These are phyloP conservation scores for Psephotus haematonotus DNA, from an alignment of 2,113 vertebrate species.

Conservation along the genomic window DNA sequence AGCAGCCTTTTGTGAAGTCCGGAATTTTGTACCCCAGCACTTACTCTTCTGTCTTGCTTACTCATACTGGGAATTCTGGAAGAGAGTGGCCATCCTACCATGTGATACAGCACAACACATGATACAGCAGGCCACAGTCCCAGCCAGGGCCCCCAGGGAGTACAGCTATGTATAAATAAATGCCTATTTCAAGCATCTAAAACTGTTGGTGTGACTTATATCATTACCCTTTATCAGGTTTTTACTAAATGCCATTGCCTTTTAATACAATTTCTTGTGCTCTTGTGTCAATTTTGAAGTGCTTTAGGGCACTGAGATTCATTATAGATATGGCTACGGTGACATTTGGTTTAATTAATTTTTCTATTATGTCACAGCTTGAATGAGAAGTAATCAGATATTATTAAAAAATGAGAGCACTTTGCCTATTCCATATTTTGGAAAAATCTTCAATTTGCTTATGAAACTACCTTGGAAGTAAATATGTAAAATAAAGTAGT, in stretches of 20 bases:
- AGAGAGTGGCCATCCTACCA: background rate
- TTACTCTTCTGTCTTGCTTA: background rate
- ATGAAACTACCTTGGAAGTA: background rate
- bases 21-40: background rate
- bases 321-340: slow-evolving; percentile 21
- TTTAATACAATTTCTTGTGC: background rate
- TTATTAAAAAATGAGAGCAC: background rate
- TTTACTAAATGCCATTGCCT: slow-evolving; percentile 14
- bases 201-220: background rate
- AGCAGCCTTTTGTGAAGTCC: background rate
- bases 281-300: slow-evolving; percentile 3
- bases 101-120: background rate
- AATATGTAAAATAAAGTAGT: background rate
- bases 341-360: slow-evolving; percentile 56
- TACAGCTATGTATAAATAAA: background rate
- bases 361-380: slow-evolving; percentile 31
- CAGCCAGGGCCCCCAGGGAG: background rate
- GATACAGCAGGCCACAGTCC: background rate
- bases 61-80: background rate
- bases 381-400: slow-evolving; percentile 5
- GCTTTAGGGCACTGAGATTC: slow-evolving; percentile 13
- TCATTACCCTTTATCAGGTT: background rate
- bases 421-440: background rate
- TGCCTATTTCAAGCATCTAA: background rate
- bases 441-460: background rate